phyloP scores from a whole-genome alignment of 2,113 vertebrate species.

The Hippocampus comes region DNA sequence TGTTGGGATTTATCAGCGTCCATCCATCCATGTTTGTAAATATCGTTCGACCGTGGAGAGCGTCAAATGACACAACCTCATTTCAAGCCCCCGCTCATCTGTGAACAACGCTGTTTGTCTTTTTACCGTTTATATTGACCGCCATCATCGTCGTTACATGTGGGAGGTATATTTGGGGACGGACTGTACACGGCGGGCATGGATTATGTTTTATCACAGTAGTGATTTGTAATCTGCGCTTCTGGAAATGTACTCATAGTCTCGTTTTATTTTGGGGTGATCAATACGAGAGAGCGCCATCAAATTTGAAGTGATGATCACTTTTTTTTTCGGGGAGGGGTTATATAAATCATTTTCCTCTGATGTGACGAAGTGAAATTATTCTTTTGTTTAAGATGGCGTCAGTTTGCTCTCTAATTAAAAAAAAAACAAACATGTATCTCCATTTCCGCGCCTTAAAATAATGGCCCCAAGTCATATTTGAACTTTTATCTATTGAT shows the following conservation, averaged over 20 bases:
- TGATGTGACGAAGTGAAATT: background rate
- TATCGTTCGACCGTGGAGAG: background rate
- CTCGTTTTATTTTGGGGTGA: background rate
- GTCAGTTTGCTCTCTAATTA: background rate
- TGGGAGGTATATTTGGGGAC: background rate
- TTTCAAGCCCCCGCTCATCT: constrained; percentile 3
- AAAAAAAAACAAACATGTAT: background rate
- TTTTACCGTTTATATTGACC: background rate
- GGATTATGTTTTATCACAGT: background rate
- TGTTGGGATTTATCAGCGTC: constrained; percentile 18
- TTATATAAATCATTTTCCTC: background rate
- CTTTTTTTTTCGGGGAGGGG: background rate
- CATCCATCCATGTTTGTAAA: constrained; percentile 2
- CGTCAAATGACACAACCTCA: background rate
- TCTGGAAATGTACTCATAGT: background rate
- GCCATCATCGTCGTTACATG: background rate
- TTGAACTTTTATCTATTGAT: too few relatives aligned
- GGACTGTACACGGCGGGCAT: background rate
- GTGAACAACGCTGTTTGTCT: background rate
- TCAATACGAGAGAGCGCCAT: background rate
- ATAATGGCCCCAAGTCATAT: too few relatives aligned
- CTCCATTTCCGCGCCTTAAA: too few relatives aligned
- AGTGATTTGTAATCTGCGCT: background rate
- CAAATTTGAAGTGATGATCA: background rate
- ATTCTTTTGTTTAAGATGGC: background rate